Percentiles rank a stretch among this genome's conserved stretches.
These are phyloP conservation scores for Porites lutea DNA, from an alignment of 64 coral and sea anemone genomes.

Conservation along the genomic window DNA sequence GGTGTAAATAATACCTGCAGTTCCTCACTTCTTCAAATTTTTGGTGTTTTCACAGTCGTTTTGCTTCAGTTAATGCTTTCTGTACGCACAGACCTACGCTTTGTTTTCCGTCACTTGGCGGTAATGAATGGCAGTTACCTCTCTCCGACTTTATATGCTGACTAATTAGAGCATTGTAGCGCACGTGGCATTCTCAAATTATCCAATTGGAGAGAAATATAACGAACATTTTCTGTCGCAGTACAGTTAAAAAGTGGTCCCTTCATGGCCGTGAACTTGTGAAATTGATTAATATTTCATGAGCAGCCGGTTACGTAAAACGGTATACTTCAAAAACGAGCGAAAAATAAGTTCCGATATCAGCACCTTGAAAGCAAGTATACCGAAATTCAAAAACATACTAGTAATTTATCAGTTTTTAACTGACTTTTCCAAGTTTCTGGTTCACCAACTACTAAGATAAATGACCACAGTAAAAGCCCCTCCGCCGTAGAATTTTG, in stretches of 20 bases:
- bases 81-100: background rate
- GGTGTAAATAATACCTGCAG: background rate
- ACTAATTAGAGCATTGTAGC: slow-evolving; percentile 1
- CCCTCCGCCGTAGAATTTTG: background rate
- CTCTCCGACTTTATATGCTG: background rate
- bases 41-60: background rate
- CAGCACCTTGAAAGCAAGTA: background rate
- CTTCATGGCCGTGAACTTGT: background rate
- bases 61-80: background rate
- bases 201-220: background rate
- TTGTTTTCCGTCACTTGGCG: background rate
- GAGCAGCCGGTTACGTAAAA: slow-evolving; percentile 6
- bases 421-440: background rate
- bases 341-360: slow-evolving; percentile 50
- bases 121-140: background rate
- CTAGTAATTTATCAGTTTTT: slow-evolving; percentile 7
- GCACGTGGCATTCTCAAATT: slow-evolving; percentile 5
- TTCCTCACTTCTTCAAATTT: background rate
- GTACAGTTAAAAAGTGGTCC: background rate
- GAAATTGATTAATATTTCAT: slow-evolving; percentile 50
- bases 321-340: slow-evolving; percentile 39
- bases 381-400: background rate
- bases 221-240: background rate
- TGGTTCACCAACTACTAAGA: slow-evolving; percentile 30
- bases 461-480: slow-evolving; percentile 24